Base-by-base conservation (phyloP, 2,797 vertebrate species). In the Telmatherina bonti region DNA sequence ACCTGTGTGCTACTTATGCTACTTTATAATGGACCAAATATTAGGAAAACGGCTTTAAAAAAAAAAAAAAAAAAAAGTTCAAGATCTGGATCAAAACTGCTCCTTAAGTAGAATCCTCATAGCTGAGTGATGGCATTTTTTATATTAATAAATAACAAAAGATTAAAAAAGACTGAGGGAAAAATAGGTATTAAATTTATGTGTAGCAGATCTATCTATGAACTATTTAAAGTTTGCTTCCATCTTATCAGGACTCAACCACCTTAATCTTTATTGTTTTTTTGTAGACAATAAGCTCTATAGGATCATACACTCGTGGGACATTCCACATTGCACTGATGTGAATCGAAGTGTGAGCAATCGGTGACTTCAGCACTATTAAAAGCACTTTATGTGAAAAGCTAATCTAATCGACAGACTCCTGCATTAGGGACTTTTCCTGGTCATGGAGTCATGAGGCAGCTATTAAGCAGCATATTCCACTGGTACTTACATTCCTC, bases 401-500 rank as follows among this genome's bases (percentile, higher is more conserved):
- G n/a, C 47, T 26, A 51, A 26, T 51, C 47, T 26, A 51, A 51
- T 51, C 4, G 1, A 3, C 22, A n/a, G 11, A 20, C 43, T n/a
- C 20, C 8, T 8, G 2, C 2, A 47, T n/a, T 6, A 24, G n/a
- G 47, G 22, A 26, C 22, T 51, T 51, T 26, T 51, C 2, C 7
- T 22, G 47, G 47, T 51, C 2, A 2, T 22, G 47, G 47, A 51
- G 24, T 24, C 38, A 65, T 20, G 26, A 16, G 36, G 63, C 63
- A 65, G 22, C 11, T 27, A 27, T 30, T 36, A 38, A 30, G 30
- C 12, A 22, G 26, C 30, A 66, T 55, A 31, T 55, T 52, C 45
- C 9, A 26, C 5, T n/a, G 35, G 35, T 72, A 68, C 75, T 73
- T 62, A 76, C 73, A 67, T 70, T 64, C 31, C 29, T 57, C 31